Conservation (phyloP, 2,113 vertebrate species). For the Spizaetus ornatus region DNA sequence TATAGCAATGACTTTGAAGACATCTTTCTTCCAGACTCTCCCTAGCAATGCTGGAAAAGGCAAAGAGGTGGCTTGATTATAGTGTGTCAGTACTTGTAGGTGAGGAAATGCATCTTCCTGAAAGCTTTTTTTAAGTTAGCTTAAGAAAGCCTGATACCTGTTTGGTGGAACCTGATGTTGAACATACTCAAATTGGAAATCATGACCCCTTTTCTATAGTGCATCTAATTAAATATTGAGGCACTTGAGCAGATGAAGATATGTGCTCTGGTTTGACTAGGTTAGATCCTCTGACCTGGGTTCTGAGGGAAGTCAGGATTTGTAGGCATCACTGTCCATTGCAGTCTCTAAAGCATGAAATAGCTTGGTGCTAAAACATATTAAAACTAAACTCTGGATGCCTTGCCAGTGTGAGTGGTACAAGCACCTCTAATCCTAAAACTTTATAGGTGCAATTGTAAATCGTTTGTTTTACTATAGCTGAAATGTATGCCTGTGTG, state of each 20-base stretch:
- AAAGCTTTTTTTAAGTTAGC: not conserved
- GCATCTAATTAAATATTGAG: not conserved
- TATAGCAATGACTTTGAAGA: not conserved
- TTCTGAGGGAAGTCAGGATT: not conserved
- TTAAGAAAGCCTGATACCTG: not conserved
- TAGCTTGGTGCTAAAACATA: not conserved
- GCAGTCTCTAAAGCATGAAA: not conserved
- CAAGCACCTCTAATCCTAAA: not conserved
- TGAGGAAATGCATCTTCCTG: not conserved
- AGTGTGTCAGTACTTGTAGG: not conserved
- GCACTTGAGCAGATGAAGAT: not conserved
- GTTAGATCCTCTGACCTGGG: not conserved
- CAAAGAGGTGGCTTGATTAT: not conserved
- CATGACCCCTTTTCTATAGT: not conserved
- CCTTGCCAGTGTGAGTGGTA: not conserved
- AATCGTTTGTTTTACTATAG: not conserved
- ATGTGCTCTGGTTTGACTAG: not conserved
- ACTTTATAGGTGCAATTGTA: not conserved
- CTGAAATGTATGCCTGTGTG: not conserved
- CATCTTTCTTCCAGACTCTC: not conserved
- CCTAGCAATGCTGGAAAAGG: not conserved
- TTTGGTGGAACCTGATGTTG: not conserved
- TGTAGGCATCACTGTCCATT: not conserved
- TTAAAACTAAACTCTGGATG: not conserved
- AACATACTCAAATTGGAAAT: not conserved